Conservation (phyloP, 2,888 invertebrate species). For the Mesorhabditis spiculigera region DNA sequence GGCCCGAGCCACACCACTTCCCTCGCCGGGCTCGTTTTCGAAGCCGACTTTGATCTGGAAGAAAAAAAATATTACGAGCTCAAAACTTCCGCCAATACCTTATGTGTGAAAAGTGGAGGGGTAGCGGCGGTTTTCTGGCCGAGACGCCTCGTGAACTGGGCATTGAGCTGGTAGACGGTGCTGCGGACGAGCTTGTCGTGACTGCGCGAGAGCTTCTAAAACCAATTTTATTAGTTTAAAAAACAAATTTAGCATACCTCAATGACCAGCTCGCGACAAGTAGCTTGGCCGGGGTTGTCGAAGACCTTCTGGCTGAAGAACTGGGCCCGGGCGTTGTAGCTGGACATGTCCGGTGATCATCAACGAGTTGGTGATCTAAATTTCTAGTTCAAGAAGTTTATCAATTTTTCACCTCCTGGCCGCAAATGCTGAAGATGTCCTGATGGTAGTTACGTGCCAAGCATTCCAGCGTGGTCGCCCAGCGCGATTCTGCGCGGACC, state of each 20-base stretch:
- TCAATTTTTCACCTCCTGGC: background rate
- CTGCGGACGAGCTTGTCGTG: conserved; percentile 73
- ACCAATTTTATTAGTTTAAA: conserved; percentile 68
- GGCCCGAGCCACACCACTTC: conserved; percentile 92
- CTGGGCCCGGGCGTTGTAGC: conserved; percentile 79
- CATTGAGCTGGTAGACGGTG: conserved; percentile 91
- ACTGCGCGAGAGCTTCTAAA: background rate
- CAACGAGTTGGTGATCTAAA: conserved; percentile 59
- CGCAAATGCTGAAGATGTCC: conserved; percentile 4
- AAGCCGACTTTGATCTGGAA: conserved; percentile 49
- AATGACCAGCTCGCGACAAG: conserved; percentile 37
- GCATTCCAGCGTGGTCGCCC: background rate
- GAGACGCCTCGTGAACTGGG: conserved; percentile 58
- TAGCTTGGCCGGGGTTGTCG: conserved; percentile 36
- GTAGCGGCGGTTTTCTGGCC: conserved; percentile 15
- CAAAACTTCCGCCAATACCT: conserved; percentile 1
- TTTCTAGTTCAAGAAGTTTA: background rate
- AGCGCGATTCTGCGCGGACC: conserved; percentile 1
- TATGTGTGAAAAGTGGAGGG: conserved; percentile 12
- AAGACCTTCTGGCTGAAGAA: conserved; percentile 89
- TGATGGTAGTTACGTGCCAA: background rate
- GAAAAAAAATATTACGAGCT: conserved; percentile 9
- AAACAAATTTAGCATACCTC: conserved; percentile 27
- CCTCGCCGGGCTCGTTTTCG: conserved; percentile 93
- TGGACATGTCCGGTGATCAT: conserved; percentile 40